Conservation (phyloP, 2,888 invertebrate genomes). For the Oscheius sp. region DNA sequence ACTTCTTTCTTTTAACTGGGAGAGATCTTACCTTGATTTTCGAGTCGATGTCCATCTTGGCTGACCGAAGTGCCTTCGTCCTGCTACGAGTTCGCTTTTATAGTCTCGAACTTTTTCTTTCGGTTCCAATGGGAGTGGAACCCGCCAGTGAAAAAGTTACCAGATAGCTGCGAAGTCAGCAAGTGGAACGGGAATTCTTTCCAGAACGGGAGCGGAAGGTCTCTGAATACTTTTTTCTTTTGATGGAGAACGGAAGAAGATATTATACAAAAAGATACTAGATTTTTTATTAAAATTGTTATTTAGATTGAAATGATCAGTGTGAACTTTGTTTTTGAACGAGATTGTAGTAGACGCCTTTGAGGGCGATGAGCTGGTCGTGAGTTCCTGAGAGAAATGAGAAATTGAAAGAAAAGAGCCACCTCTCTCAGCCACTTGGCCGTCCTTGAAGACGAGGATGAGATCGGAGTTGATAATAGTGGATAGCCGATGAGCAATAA, state of each 20-base stretch:
- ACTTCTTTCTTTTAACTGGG: neutral
- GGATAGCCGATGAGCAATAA: conserved; percentile 74
- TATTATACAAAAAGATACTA: too few relatives aligned
- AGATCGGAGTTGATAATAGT: conserved; percentile 72
- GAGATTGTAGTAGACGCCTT: conserved; percentile 79
- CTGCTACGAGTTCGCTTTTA: neutral
- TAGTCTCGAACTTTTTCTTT: neutral
- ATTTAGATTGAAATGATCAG: too few relatives aligned
- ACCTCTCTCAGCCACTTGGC: conserved; percentile 78
- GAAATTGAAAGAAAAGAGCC: neutral
- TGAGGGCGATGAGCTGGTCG: conserved; percentile 76
- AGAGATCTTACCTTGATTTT: conserved; percentile 35
- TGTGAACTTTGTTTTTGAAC: conserved; percentile 61
- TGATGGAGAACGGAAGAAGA: too few relatives aligned
- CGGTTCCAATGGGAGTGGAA: neutral
- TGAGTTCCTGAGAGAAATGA: conserved; percentile 75
- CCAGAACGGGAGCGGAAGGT: too few relatives aligned
- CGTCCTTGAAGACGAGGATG: conserved; percentile 63
- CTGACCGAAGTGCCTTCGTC: conserved; percentile 8
- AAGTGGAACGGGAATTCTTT: too few relatives aligned
- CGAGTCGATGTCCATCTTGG: conserved; percentile 52
- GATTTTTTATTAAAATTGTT: too few relatives aligned
- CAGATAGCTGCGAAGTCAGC: too few relatives aligned
- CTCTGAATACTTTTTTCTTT: too few relatives aligned
- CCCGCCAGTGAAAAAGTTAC: too few relatives aligned